A percentile compares a stretch with the other conserved stretches of the same genome.
phyloP scores from a whole-genome alignment of 2,888 invertebrate species.

The Osedax fenrisi region DNA sequence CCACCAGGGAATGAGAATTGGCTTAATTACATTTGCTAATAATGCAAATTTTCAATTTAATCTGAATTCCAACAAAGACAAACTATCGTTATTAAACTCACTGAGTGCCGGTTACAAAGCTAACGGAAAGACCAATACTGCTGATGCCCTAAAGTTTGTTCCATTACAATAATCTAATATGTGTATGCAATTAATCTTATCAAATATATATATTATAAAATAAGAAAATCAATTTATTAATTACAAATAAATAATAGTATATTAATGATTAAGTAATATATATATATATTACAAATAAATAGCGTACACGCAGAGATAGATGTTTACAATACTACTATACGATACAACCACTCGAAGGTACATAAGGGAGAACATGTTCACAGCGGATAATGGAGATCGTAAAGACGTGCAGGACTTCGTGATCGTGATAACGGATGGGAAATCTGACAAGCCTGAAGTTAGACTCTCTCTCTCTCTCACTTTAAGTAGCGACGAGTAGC shows the following conservation, averaged over 20 bases:
- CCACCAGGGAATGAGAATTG: slow-evolving; percentile 30
- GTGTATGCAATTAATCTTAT: too few species aligned
- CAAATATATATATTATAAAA: too few species aligned
- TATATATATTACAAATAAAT: too few species aligned
- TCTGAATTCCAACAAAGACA: slow-evolving; percentile 18
- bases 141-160: slow-evolving; percentile 23
- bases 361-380: slow-evolving; percentile 26
- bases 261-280: too few species aligned
- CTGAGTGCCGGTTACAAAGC: slow-evolving; percentile 18
- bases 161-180: too few species aligned
- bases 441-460: slow-evolving; percentile 21
- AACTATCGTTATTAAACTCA: slow-evolving; percentile 14
- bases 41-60: slow-evolving; percentile 28
- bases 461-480: too few species aligned
- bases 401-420: slow-evolving; percentile 19
- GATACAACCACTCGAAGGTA: too few species aligned
- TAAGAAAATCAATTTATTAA: too few species aligned
- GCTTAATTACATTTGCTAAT: slow-evolving; percentile 34
- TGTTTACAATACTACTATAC: too few species aligned
- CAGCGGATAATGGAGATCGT: slow-evolving; percentile 19
- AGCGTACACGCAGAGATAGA: too few species aligned
- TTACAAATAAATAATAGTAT: too few species aligned
- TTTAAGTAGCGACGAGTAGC: too few species aligned
- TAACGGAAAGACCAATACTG: slow-evolving; percentile 28
- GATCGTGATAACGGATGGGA: slow-evolving; percentile 30